A percentile compares a stretch with the other conserved stretches of the same genome.
Evolutionary conservation across 1,140 invertebrate genomes (phyloP).

Genomic region (Zaprionus tsacasi): DNA sequence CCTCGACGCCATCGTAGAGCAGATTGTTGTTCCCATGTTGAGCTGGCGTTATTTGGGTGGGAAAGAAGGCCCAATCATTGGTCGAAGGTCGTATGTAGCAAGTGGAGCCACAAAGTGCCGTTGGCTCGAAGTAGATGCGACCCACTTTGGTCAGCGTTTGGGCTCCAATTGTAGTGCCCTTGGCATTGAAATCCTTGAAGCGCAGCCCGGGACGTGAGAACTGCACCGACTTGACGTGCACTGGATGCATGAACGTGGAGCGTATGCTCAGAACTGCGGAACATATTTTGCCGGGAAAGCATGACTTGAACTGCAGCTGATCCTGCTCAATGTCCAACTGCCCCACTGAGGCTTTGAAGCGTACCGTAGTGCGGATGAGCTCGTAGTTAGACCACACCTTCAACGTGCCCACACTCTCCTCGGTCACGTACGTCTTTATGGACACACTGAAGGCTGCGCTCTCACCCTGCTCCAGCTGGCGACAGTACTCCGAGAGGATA

Average conservation of each 20-base stretch:
- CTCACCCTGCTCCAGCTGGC: slow-evolving; percentile 63
- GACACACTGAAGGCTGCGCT: slow-evolving; percentile 90
- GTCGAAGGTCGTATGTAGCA: slow-evolving; percentile 88
- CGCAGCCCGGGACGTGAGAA: slow-evolving; percentile 64
- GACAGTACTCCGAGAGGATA: neutral
- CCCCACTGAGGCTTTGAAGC: slow-evolving; percentile 87
- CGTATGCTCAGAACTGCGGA: slow-evolving; percentile 89
- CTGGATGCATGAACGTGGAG: slow-evolving; percentile 90
- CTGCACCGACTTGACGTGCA: slow-evolving; percentile 86
- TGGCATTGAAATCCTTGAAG: slow-evolving; percentile 85
- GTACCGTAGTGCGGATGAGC: slow-evolving; percentile 87
- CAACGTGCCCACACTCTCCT: slow-evolving; percentile 89
- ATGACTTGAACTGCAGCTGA: slow-evolving; percentile 90
- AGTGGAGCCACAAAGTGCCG: slow-evolving; percentile 88
- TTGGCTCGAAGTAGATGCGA: slow-evolving; percentile 88
- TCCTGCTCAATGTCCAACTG: slow-evolving; percentile 87
- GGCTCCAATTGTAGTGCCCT: slow-evolving; percentile 73
- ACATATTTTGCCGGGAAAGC: slow-evolving; percentile 93
- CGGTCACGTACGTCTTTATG: slow-evolving; percentile 89
- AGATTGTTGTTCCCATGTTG: slow-evolving; percentile 62
- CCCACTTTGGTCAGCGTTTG: slow-evolving; percentile 86
- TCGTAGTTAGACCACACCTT: slow-evolving; percentile 91
- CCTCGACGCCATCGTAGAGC: slow-evolving; percentile 69
- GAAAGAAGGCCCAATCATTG: slow-evolving; percentile 37
- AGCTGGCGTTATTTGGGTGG: slow-evolving; percentile 5